phyloP scores from a whole-genome alignment of 1,140 invertebrate genomes.

The Cotesia vestalis region DNA sequence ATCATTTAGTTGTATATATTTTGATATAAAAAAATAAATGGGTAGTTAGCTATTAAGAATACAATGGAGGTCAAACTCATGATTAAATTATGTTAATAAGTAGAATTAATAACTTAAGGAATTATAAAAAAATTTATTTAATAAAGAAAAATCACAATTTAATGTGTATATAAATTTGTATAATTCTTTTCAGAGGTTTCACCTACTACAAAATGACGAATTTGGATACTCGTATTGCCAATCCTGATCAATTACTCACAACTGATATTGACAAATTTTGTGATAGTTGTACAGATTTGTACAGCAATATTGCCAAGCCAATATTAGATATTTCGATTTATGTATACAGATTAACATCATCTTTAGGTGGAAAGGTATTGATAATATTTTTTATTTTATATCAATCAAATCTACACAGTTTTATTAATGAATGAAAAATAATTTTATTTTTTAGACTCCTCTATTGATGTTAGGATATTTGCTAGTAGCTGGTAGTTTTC shows the following conservation, averaged over 20 bases:
- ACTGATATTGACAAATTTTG: slow-evolving; percentile 98
- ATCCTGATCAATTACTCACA: slow-evolving; percentile 95
- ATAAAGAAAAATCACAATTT: slow-evolving; percentile 6
- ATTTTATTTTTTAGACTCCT: slow-evolving; percentile 74
- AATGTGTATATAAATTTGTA: slow-evolving; percentile 23
- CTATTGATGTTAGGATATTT: slow-evolving; percentile 87
- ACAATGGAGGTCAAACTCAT: slow-evolving; percentile 31
- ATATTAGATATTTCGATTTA: slow-evolving; percentile 94
- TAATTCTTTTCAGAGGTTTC: slow-evolving; percentile 77
- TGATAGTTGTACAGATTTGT: slow-evolving; percentile 92
- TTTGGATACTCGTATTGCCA: slow-evolving; percentile 92
- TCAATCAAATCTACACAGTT: not conserved
- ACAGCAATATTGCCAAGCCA: slow-evolving; percentile 98
- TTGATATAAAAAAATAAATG: slow-evolving; percentile 9
- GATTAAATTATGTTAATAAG: slow-evolving; percentile 5
- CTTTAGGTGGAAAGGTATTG: slow-evolving; percentile 79
- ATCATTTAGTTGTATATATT: no score
- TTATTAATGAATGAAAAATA: slow-evolving; percentile 16
- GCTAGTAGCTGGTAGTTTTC: slow-evolving; percentile 80
- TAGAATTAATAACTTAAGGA: not conserved
- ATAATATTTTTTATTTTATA: slow-evolving; percentile 38
- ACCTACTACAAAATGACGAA: slow-evolving; percentile 98
- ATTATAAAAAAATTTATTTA: slow-evolving; percentile 14
- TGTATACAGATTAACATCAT: slow-evolving; percentile 86
- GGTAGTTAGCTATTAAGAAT: slow-evolving; percentile 4